A percentile compares a stretch with the other conserved stretches of the same genome.
Conservation (phyloP, 2,888 invertebrate genomes). For the Epistrophe eligans region DNA sequence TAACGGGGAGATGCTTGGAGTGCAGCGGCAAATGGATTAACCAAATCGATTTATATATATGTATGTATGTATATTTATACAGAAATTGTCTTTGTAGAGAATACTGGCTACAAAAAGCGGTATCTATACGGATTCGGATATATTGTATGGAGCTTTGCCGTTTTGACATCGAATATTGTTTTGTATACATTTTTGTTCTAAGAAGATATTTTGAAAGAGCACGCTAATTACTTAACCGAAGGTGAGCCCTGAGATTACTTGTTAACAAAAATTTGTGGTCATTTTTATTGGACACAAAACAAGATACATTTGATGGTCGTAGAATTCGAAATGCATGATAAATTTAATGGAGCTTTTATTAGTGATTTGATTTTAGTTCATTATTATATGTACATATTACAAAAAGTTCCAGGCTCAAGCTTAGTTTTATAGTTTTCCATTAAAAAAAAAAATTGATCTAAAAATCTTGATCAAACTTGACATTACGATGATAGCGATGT, state of each 20-base stretch:
- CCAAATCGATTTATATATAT: slow-evolving; percentile 53
- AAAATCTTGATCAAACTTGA: too few relatives aligned
- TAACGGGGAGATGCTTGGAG: slow-evolving; percentile 22
- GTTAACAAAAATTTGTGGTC: slow-evolving; percentile 27
- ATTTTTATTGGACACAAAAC: not conserved
- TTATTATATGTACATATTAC: too few relatives aligned
- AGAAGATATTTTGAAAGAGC: slow-evolving; percentile 11
- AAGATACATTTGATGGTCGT: not conserved
- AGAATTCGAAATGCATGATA: not conserved
- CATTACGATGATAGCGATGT: too few relatives aligned
- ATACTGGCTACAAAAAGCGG: too few relatives aligned
- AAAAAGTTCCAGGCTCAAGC: too few relatives aligned
- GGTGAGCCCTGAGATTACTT: slow-evolving; percentile 25
- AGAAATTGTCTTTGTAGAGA: too few relatives aligned
- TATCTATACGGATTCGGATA: not conserved
- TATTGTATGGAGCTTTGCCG: slow-evolving; percentile 36
- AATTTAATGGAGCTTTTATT: too few relatives aligned
- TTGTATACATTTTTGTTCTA: slow-evolving; percentile 1
- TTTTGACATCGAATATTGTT: slow-evolving; percentile 7
- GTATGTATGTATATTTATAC: not conserved
- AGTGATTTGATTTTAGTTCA: too few relatives aligned
- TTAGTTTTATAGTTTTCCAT: too few relatives aligned
- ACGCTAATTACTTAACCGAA: slow-evolving; percentile 35
- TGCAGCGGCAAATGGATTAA: slow-evolving; percentile 65
- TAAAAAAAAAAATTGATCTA: too few relatives aligned